Base-by-base conservation (phyloP, 1,140 invertebrate genomes). In the Microplitis demolitor region DNA sequence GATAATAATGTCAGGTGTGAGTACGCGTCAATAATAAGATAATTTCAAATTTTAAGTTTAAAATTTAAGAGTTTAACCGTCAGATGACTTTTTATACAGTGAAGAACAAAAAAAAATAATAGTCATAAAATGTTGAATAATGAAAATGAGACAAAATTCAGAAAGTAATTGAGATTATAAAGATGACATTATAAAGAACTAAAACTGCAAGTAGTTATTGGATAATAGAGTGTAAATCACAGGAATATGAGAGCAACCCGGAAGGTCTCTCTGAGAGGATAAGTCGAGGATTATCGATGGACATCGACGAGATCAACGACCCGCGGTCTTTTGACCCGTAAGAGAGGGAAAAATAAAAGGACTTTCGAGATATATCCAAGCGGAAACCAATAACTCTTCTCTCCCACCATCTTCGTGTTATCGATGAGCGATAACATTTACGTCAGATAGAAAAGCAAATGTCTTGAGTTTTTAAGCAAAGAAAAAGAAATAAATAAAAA, bases 211-310 rank as follows among this genome's bases (percentile, higher is more conserved):
- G 62, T 61, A 74, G 74, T 76, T 74, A 64, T 63, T 66, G 60
- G 74, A 75, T 74, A 69, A 74, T 74, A 72, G 77, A 74, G 73
- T 77, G 74, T 80, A 79, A 80, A 82, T 79, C 76, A 80, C 45
- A 35, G 51, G 35, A 63, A 70, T 45, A 58, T 51, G 50, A 66
- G 63, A 69, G 6, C 63, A 14, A 45, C 35, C 31, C 24, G 51
- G 31, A 66, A 68, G 31, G 70, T 74, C 62, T 63, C 50, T 58
- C 51, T 53, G 31, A 13, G 16, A 35, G 56, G 63, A 64, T 67
- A 67, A 67, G 64, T 67, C 39, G 64, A 67, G 71, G 71, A 72
- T 72, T 72, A 72, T 72, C 63, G 71, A 66, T 72, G 71, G 64
- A 66, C 71, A 72, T 72, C 62, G 16, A 67, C 53, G 54, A 72